Evolutionary conservation across 2,797 vertebrate genomes (phyloP).

Genomic region (Rhinella marina): DNA sequence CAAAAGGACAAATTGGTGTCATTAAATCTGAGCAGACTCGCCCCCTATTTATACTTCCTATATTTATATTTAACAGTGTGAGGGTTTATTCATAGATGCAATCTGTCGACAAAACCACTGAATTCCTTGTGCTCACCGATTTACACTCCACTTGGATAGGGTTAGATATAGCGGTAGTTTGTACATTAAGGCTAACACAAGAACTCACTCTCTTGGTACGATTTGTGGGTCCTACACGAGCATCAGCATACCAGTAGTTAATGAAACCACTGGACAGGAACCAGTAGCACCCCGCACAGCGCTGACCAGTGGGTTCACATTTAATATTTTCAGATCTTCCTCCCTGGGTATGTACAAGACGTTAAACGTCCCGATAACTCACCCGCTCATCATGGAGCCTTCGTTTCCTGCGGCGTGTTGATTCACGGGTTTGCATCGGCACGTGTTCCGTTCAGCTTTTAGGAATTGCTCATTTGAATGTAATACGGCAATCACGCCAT

Average conservation of each 20-base stretch:
- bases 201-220: background rate
- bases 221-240: background rate
- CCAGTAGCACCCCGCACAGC: background rate
- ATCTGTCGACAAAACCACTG: conserved; percentile 9
- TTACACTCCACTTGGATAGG: conserved; percentile 14
- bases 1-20: background rate
- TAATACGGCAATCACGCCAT: background rate
- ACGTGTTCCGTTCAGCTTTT: background rate
- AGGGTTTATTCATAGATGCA: conserved; percentile 8
- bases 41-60: conserved; percentile 39
- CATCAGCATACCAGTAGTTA: no score
- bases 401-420: background rate
- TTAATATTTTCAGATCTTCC: background rate
- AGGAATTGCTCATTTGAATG: conserved; percentile 21
- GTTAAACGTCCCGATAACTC: background rate
- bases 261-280: background rate
- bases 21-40: background rate
- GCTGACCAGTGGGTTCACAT: background rate
- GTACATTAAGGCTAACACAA: conserved; percentile 6
- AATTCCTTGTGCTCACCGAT: background rate
- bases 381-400: background rate
- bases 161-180: background rate
- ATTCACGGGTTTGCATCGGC: background rate
- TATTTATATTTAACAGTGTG: conserved; percentile 43
- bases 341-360: background rate